Conservation (phyloP, 2,113 vertebrate genomes). For the Agapornis roseicollis region DNA sequence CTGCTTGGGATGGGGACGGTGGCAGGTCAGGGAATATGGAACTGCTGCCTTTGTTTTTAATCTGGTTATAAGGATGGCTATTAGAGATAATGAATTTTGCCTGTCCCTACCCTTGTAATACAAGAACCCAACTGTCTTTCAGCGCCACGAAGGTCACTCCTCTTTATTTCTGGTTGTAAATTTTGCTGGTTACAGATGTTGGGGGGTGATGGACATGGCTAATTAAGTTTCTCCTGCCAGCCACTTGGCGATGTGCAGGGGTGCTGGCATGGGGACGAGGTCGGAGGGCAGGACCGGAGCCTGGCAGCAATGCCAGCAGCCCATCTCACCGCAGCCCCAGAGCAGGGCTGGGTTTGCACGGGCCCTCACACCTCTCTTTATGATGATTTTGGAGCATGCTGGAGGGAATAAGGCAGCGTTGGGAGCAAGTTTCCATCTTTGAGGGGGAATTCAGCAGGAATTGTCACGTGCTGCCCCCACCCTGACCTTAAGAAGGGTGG, state of each 20-base stretch:
- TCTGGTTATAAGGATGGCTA: slow-evolving; percentile 56
- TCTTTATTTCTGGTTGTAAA: slow-evolving; percentile 72
- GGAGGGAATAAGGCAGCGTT: neutral
- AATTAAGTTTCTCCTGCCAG: slow-evolving; percentile 47
- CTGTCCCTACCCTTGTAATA: slow-evolving; percentile 62
- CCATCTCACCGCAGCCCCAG: neutral
- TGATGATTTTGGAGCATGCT: neutral
- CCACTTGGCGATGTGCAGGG: slow-evolving; percentile 30
- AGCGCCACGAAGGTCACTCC: slow-evolving; percentile 65
- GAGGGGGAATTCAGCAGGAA: neutral
- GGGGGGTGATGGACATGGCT: slow-evolving; percentile 35
- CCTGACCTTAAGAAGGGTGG: neutral
- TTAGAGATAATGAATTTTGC: slow-evolving; percentile 72
- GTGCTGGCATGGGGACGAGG: neutral
- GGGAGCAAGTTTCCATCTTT: neutral
- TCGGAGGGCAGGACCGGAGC: neutral
- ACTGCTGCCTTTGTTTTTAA: slow-evolving; percentile 58
- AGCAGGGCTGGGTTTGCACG: accelerated
- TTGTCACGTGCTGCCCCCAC: neutral
- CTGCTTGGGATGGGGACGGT: neutral
- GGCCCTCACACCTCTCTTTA: neutral
- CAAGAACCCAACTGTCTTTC: slow-evolving; percentile 72
- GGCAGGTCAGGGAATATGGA: slow-evolving; percentile 22
- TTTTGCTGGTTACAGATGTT: slow-evolving; percentile 67
- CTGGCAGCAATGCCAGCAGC: accelerated